These are phyloP conservation scores for Clarias laeviceps DNA, from an alignment of 2,797 vertebrate species.

Conservation along the genomic window DNA sequence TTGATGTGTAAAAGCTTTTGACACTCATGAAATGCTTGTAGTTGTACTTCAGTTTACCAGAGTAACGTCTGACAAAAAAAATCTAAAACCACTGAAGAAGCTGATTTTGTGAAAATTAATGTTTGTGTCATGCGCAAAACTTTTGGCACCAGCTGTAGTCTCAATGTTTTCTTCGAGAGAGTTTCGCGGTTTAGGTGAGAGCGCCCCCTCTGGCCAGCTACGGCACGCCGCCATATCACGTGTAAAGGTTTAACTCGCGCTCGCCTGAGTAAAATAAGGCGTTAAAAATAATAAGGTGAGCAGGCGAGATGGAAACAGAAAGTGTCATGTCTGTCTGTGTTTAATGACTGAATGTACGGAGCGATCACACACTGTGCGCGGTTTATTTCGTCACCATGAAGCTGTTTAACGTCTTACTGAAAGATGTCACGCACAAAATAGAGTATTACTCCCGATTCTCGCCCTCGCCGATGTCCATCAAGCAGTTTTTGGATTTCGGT, in stretches of 20 bases:
- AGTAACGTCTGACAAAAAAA: too few species aligned
- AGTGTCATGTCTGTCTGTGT: not conserved
- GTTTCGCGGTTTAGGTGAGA: not conserved
- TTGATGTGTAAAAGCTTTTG: too few species aligned
- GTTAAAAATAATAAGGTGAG: too few species aligned
- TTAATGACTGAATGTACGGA: not conserved
- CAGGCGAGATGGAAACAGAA: not conserved
- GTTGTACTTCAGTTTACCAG: too few species aligned
- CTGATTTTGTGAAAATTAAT: too few species aligned
- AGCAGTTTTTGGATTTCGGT: conserved; percentile 86
- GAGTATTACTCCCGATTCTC: conserved; percentile 83
- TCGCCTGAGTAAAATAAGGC: not conserved
- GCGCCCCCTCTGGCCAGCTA: conserved; percentile 10
- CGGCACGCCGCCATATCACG: not conserved
- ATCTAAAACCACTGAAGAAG: too few species aligned
- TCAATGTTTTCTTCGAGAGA: not conserved
- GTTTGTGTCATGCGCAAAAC: too few species aligned
- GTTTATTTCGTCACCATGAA: conserved; percentile 65
- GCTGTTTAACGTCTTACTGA: conserved; percentile 74
- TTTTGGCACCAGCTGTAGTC: not conserved
- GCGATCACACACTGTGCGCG: not conserved
- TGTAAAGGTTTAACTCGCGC: not conserved
- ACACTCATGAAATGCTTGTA: too few species aligned
- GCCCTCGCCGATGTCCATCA: conserved; percentile 82
- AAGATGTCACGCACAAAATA: conserved; percentile 74